These are phyloP conservation scores for Eulemur albifrons DNA, from an alignment of 2,797 vertebrate genomes.

Conservation along the genomic window DNA sequence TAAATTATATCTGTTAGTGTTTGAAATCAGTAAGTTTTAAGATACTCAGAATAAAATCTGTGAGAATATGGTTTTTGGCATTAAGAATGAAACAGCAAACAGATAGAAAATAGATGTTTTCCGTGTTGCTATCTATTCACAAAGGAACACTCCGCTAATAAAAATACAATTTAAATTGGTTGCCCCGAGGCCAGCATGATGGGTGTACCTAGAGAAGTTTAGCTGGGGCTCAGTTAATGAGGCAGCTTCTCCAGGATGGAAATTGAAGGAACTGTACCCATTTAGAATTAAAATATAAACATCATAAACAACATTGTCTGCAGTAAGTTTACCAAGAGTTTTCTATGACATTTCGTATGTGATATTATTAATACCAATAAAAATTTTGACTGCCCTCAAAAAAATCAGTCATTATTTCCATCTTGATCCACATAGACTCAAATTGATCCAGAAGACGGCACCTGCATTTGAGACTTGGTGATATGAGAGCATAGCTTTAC, in stretches of 20 bases:
- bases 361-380: neutral
- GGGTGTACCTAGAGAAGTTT: neutral
- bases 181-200: neutral
- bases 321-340: neutral
- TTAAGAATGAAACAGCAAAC: conserved; percentile 17
- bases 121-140: neutral
- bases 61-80: conserved; percentile 6
- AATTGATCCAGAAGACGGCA: neutral
- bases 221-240: neutral
- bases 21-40: conserved; percentile 51
- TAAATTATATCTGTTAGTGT: neutral
- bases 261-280: neutral
- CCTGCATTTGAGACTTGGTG: neutral
- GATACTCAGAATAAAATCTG: conserved; percentile 36
- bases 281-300: neutral
- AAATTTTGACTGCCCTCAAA: neutral
- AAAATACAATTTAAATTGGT: conserved; percentile 39
- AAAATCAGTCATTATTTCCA: neutral
- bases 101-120: conserved; percentile 17
- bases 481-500: neutral
- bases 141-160: conserved; percentile 23
- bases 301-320: neutral
- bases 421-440: neutral
- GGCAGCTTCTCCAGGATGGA: neutral
- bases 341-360: neutral